Evolutionary conservation across 2,797 vertebrate genomes (phyloP), one percentile per base, ranked within the genome.

Genomic region (Cynopterus sphinx): DNA sequence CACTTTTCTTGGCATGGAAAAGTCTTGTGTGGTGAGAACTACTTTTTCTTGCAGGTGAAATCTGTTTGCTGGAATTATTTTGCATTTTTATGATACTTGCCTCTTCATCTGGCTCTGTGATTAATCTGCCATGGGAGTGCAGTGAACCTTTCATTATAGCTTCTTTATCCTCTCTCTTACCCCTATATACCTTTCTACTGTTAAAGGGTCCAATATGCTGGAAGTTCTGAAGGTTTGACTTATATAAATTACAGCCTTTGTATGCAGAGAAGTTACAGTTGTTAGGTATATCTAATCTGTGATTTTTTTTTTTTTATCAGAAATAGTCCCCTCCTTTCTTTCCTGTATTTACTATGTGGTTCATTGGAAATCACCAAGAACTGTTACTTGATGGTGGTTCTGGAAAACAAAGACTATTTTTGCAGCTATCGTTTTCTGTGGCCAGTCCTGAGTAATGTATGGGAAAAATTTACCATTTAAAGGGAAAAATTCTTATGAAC

Each of bases 41-140:
- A 70, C 19, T 82, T 92, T 94, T 74, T 13, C 19, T 61, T 91
- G 13, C 5, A 59, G 26, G 33, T 83, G 9, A 95, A 82, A 59
- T 93, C 89, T 53, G 12, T 79, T 88, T 87, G 12, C n/a, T 59
- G 70, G 9, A 71, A 92, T 88, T 91, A 67, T 57, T 96, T 96
- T 91, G 74, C 81, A 86, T 93, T 94, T 96, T 86, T 43, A 71
- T 93, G 83, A 93, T 0, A 3, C 31, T 90, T 92, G 75, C 67
- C 53, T 87, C 57, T 94, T 92, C 36, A 5, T 82, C 67, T 87
- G 41, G 26, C 43, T 95, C 43, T 92, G 43, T n/a, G 33, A 96
- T 93, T 94, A 91, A 90, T 92, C 51, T 93, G 74, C 33, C 79
- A 55, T 0, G 0, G 2, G 41, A 90, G 59, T 78, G 10, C 39